A percentile compares a stretch with the other conserved stretches of the same genome.
These are phyloP conservation scores for Ectropis grisescens DNA, from an alignment of 1,140 invertebrate genomes.

Conservation along the genomic window DNA sequence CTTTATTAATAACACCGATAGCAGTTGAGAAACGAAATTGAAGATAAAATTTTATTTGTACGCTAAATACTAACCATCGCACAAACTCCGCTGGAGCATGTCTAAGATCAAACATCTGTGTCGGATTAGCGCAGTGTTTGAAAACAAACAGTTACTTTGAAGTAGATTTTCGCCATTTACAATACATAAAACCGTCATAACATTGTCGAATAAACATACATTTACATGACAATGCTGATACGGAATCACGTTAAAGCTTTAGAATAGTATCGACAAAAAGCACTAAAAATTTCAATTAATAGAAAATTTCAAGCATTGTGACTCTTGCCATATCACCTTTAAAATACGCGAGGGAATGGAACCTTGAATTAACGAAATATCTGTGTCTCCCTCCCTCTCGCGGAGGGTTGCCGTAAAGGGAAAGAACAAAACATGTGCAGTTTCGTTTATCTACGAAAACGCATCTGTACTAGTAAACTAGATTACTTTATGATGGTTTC, in stretches of 20 bases:
- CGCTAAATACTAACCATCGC: no score
- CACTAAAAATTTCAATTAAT: conserved; percentile 52
- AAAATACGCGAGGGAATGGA: conserved; percentile 28
- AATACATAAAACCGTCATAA: conserved; percentile 14
- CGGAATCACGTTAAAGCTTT: conserved; percentile 19
- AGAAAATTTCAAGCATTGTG: conserved; percentile 42
- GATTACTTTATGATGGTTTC: conserved; percentile 22
- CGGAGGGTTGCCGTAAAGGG: conserved; percentile 9
- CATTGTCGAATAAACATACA: conserved; percentile 12
- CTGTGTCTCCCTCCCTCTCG: conserved; percentile 15
- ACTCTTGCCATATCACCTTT: conserved; percentile 33
- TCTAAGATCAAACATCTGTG: no score
- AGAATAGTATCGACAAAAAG: conserved; percentile 26
- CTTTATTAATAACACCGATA: conserved; percentile 17
- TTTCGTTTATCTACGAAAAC: conserved; percentile 13
- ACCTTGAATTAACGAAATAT: conserved; percentile 7
- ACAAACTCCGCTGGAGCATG: no score
- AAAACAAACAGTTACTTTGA: conserved; percentile 12
- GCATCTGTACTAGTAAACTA: conserved; percentile 26
- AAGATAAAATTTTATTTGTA: no score
- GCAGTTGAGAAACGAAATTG: conserved; percentile 4
- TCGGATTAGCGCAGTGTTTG: no score
- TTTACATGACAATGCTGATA: conserved; percentile 18
- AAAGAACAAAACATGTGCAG: conserved; percentile 8
- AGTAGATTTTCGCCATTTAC: conserved; percentile 5